phyloP scores from a whole-genome alignment of 1,140 invertebrate species.

The Plodia interpunctella region DNA sequence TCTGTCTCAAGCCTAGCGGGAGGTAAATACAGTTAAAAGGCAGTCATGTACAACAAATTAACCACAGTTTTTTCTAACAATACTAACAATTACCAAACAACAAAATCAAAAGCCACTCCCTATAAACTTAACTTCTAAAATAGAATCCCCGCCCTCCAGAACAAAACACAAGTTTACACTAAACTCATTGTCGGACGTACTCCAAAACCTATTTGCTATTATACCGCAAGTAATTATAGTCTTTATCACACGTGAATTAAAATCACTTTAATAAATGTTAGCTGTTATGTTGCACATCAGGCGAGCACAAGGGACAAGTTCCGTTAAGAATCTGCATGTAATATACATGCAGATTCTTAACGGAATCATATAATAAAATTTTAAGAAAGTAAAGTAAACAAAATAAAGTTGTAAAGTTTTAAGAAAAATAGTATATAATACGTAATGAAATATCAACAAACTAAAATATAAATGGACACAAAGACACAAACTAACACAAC shows the following conservation, averaged over 20 bases:
- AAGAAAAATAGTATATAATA: no score
- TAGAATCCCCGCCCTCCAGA: background rate
- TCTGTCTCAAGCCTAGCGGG: no score
- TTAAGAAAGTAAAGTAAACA: no score
- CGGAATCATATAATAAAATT: no score
- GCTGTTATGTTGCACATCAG: background rate
- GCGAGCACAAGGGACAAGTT: background rate
- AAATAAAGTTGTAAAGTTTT: no score
- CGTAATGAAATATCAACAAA: no score
- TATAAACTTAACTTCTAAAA: background rate
- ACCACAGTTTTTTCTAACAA: background rate
- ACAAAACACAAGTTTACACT: constrained; percentile 4
- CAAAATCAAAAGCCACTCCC: background rate
- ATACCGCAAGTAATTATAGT: constrained; percentile 1
- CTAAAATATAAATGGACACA: no score
- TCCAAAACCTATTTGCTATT: background rate
- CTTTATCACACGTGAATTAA: background rate
- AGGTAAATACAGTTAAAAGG: no score
- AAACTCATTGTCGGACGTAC: background rate
- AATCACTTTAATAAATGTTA: background rate
- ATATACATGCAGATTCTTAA: no score
- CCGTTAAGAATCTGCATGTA: no score
- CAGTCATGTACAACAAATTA: background rate
- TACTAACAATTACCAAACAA: background rate
- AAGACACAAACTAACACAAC: no score